Conservation (phyloP, 2,113 vertebrate species). For the Bucco capensis region DNA sequence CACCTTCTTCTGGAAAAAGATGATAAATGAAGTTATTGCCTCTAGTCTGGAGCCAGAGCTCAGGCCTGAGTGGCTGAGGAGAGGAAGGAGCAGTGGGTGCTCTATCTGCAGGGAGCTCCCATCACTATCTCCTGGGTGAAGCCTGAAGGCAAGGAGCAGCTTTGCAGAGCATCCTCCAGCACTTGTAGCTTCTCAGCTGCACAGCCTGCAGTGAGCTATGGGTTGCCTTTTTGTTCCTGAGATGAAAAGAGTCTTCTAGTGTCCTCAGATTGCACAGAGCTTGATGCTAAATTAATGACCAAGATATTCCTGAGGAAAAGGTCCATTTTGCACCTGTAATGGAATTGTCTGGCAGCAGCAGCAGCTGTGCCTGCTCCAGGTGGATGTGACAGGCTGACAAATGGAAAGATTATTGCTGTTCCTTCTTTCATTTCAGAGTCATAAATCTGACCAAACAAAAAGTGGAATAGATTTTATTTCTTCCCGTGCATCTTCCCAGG, state of each 20-base stretch:
- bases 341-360: slow-evolving; percentile 34
- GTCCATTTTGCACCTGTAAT: slow-evolving; percentile 48
- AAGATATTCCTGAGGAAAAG: slow-evolving; percentile 26
- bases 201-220: background rate
- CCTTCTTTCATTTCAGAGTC: slow-evolving; percentile 49
- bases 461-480: slow-evolving; percentile 49
- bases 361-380: slow-evolving; percentile 28
- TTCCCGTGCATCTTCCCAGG: slow-evolving; percentile 41
- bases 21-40: background rate
- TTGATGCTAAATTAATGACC: slow-evolving; percentile 41
- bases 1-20: background rate
- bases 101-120: too few relatives aligned
- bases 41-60: background rate
- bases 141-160: background rate
- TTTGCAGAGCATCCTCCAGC: background rate
- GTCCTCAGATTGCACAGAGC: background rate
- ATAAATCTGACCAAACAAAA: slow-evolving; percentile 64
- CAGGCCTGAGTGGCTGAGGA: background rate
- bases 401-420: slow-evolving; percentile 61
- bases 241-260: background rate
- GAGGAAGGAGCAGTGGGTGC: background rate
- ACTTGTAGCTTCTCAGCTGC: background rate
- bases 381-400: slow-evolving; percentile 60
- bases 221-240: background rate
- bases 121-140: background rate